phyloP scores from a whole-genome alignment of 92 coral and sea anemone species.

The Porites cylindrica region DNA sequence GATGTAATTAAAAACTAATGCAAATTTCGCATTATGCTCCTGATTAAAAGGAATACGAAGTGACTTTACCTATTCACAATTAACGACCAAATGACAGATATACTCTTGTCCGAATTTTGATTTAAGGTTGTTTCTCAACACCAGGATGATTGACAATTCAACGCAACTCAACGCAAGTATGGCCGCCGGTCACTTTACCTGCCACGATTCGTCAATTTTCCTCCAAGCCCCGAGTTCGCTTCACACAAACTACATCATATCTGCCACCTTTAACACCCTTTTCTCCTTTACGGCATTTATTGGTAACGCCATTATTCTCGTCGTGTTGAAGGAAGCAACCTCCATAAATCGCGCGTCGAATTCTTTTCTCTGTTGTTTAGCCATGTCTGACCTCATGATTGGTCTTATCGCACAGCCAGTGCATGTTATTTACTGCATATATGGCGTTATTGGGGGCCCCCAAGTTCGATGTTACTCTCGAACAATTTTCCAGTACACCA shows the following conservation, averaged over 20 bases:
- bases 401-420: constrained; percentile 35
- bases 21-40: neutral
- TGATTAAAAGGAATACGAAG: neutral
- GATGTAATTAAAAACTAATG: neutral
- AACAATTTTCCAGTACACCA: neutral
- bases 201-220: constrained; percentile 34
- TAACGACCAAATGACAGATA: neutral
- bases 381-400: constrained; percentile 24
- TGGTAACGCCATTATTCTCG: constrained; percentile 24
- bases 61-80: neutral
- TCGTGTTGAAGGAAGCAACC: neutral
- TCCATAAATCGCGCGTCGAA: constrained; percentile 9
- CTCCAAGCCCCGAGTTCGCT: constrained; percentile 5
- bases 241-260: constrained; percentile 19
- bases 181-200: neutral
- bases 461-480: constrained; percentile 32
- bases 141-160: constrained; percentile 1
- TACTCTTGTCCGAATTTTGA: neutral
- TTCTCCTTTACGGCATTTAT: constrained; percentile 20
- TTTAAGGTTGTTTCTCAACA: neutral
- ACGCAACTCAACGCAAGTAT: neutral
- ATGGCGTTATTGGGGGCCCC: constrained; percentile 27
- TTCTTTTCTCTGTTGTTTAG: constrained; percentile 12
- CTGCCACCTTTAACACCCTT: neutral
- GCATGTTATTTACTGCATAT: constrained; percentile 21